Evolutionary conservation across 2,888 invertebrate species (phyloP).

Genomic region (Heliconius sara): DNA sequence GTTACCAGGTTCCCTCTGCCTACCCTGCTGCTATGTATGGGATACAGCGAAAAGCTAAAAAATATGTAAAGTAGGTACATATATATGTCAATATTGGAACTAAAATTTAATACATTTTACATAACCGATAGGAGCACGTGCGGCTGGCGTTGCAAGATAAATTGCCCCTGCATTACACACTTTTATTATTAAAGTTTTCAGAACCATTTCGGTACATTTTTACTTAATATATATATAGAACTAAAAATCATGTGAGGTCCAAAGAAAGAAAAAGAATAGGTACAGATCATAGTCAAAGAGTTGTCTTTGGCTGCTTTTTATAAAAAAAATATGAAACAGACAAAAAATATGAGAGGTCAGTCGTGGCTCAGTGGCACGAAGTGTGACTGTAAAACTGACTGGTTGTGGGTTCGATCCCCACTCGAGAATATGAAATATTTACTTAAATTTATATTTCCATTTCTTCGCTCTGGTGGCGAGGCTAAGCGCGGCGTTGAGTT

Average conservation of each 20-base stretch:
- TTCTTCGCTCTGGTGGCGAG: too few relatives aligned
- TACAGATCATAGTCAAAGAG: neutral
- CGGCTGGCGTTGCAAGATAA: slow-evolving; percentile 64
- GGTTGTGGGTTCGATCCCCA: too few relatives aligned
- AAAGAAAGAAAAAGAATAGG: neutral
- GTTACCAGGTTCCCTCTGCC: too few relatives aligned
- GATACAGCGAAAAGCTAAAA: neutral
- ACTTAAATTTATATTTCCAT: too few relatives aligned
- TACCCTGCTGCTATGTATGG: too few relatives aligned
- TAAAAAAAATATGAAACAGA: too few relatives aligned
- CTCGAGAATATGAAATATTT: too few relatives aligned
- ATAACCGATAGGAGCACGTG: slow-evolving; percentile 54
- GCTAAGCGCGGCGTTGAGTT: too few relatives aligned
- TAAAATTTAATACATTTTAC: slow-evolving; percentile 26
- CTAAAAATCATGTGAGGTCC: neutral
- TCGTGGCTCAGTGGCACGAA: too few relatives aligned
- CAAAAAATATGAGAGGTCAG: neutral
- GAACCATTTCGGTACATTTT: slow-evolving; percentile 27
- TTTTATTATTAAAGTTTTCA: slow-evolving; percentile 60
- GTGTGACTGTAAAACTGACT: too few relatives aligned
- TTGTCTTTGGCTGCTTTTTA: neutral
- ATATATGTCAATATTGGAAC: slow-evolving; percentile 3
- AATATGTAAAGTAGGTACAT: neutral
- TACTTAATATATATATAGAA: neutral
- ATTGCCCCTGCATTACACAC: slow-evolving; percentile 66